A percentile compares a stretch with the other conserved stretches of the same genome.
phyloP scores from a whole-genome alignment of 2,113 vertebrate species.

The Lutjanus erythropterus region DNA sequence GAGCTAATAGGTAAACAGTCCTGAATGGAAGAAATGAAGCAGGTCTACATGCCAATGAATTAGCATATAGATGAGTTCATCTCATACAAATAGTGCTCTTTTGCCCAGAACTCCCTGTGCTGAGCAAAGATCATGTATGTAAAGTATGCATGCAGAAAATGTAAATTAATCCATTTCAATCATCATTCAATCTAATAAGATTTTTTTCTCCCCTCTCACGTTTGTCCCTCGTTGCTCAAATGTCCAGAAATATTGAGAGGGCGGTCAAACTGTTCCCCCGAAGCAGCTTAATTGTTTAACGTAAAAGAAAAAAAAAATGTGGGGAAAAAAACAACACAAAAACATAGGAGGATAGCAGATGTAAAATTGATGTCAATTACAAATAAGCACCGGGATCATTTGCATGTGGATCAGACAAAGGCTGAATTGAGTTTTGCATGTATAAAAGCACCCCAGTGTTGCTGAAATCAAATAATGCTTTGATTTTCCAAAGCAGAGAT shows the following conservation, averaged over 20 bases:
- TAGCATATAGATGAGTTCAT: conserved; percentile 92
- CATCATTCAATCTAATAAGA: conserved; percentile 85
- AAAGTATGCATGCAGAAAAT: conserved; percentile 86
- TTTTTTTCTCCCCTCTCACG: conserved; percentile 59
- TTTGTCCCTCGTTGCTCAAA: conserved; percentile 80
- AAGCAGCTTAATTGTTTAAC: conserved; percentile 81
- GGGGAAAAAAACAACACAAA: background rate
- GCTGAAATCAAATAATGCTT: conserved; percentile 30
- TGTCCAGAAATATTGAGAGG: conserved; percentile 76
- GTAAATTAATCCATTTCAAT: conserved; percentile 88
- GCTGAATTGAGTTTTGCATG: conserved; percentile 34
- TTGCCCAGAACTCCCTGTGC: conserved; percentile 86
- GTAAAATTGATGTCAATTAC: conserved; percentile 36
- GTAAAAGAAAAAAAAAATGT: background rate
- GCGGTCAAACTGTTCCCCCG: conserved; percentile 69
- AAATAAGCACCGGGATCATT: conserved; percentile 45
- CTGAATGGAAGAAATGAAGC: conserved; percentile 86
- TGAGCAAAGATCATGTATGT: conserved; percentile 87
- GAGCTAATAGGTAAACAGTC: conserved; percentile 89
- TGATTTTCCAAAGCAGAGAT: conserved; percentile 48
- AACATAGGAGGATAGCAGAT: conserved; percentile 4
- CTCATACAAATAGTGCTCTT: conserved; percentile 88
- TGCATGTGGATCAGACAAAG: conserved; percentile 42
- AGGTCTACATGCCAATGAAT: conserved; percentile 88
- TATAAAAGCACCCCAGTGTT: conserved; percentile 37